Conservation (phyloP, 2,888 invertebrate species). For the Belgica antarctica region DNA sequence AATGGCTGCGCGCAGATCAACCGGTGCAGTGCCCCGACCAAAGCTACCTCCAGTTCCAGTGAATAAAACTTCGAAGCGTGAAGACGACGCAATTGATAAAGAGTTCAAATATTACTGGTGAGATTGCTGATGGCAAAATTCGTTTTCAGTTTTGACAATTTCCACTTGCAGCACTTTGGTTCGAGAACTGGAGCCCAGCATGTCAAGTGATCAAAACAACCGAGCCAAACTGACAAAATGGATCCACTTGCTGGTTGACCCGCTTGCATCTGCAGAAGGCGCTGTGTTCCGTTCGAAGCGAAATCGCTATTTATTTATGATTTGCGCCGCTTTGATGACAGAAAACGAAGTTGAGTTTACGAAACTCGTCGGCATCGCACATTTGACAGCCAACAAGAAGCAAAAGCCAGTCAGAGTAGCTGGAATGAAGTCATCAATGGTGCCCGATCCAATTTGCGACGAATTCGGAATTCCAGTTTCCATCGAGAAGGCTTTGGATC, state of each 20-base stretch:
- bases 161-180: neutral
- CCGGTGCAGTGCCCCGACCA: too few species aligned
- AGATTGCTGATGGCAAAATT: neutral
- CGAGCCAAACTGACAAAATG: conserved; percentile 5
- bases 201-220: neutral
- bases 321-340: conserved; percentile 18
- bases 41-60: too few species aligned
- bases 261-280: neutral
- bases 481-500: neutral
- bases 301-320: conserved; percentile 35
- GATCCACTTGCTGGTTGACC: conserved; percentile 36
- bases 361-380: conserved; percentile 8
- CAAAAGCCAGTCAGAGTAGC: neutral
- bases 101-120: conserved; percentile 35
- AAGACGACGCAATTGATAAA: conserved; percentile 10
- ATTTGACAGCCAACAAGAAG: neutral
- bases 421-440: neutral
- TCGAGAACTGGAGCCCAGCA: neutral
- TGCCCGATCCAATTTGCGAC: neutral
- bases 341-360: neutral
- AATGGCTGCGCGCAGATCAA: too few species aligned
- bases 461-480: conserved; percentile 1
- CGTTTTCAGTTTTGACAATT: neutral
- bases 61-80: too few species aligned
- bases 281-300: conserved; percentile 9